A percentile compares a stretch with the other conserved stretches of the same genome.
These are phyloP conservation scores for Mormyrus lacerda DNA, from an alignment of 2,113 vertebrate genomes.

Conservation along the genomic window DNA sequence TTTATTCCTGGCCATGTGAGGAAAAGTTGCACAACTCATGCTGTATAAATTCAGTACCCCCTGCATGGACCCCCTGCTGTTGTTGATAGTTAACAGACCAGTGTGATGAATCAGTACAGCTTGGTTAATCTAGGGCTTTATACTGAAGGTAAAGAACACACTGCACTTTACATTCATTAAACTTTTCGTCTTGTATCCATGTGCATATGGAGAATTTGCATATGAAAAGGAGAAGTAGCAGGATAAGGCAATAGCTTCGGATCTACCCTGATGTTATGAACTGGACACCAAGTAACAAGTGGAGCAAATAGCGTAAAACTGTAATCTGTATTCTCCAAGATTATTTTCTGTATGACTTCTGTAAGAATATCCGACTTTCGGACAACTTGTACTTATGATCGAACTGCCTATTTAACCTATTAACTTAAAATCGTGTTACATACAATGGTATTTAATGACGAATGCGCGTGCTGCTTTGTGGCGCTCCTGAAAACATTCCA, in stretches of 20 bases:
- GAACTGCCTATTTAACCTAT: neutral
- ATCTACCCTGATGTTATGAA: neutral
- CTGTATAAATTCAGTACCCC: neutral
- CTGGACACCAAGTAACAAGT: neutral
- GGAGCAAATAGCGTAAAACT: neutral
- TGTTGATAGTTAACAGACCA: constrained; percentile 8
- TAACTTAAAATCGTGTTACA: neutral
- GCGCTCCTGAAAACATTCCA: neutral
- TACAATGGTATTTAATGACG: neutral
- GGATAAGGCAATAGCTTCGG: neutral
- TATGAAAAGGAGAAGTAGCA: neutral
- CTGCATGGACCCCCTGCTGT: neutral
- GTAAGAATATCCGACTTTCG: neutral
- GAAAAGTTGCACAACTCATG: neutral
- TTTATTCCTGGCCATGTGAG: neutral
- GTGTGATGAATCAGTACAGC: neutral
- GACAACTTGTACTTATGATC: neutral
- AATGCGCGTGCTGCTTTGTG: neutral
- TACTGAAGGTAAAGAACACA: neutral
- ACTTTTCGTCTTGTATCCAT: neutral
- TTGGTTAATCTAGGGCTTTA: neutral
- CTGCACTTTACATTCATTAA: neutral
- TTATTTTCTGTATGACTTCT: constrained; percentile 41
- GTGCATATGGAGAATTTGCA: neutral
- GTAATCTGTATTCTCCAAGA: constrained; percentile 28